Evolutionary conservation across 1,140 invertebrate species (phyloP).

Genomic region (Saccostrea glomerata): DNA sequence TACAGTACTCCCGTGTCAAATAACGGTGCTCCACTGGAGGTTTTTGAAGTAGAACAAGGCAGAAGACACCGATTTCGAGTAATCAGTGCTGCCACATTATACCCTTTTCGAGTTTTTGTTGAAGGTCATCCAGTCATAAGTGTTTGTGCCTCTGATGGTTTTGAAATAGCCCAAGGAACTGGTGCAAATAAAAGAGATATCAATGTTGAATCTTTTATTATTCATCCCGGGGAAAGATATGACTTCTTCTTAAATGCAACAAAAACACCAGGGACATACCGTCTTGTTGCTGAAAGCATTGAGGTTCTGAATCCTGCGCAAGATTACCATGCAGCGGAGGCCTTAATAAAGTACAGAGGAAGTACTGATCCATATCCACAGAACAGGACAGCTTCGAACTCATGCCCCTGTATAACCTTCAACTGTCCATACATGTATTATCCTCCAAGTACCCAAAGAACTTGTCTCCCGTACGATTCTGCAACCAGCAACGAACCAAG

Average conservation of each 20-base stretch:
- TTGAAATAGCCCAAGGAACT: constrained; percentile 71
- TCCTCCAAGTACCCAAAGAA: not conserved
- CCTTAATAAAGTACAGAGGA: too few species aligned
- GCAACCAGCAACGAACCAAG: not conserved
- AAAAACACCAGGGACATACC: too few species aligned
- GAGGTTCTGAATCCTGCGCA: too few species aligned
- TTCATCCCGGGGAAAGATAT: constrained; percentile 79
- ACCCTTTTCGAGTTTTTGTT: constrained; percentile 83
- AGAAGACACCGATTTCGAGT: constrained; percentile 63
- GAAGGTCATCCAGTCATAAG: constrained; percentile 90
- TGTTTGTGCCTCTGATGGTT: constrained; percentile 92
- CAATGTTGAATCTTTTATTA: constrained; percentile 77
- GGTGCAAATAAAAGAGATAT: constrained; percentile 78
- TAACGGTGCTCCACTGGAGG: constrained; percentile 58
- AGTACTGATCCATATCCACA: too few species aligned
- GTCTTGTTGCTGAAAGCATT: too few species aligned
- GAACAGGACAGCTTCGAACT: too few species aligned
- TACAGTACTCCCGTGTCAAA: constrained; percentile 78
- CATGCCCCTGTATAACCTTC: too few species aligned
- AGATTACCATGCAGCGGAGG: not conserved
- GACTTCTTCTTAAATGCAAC: too few species aligned
- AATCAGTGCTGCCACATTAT: constrained; percentile 64
- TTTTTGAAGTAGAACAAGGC: constrained; percentile 55
- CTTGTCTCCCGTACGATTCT: constrained; percentile 44
- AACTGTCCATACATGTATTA: too few species aligned